Conservation (phyloP, 2,797 vertebrate genomes). For the Hemibagrus guttatus region DNA sequence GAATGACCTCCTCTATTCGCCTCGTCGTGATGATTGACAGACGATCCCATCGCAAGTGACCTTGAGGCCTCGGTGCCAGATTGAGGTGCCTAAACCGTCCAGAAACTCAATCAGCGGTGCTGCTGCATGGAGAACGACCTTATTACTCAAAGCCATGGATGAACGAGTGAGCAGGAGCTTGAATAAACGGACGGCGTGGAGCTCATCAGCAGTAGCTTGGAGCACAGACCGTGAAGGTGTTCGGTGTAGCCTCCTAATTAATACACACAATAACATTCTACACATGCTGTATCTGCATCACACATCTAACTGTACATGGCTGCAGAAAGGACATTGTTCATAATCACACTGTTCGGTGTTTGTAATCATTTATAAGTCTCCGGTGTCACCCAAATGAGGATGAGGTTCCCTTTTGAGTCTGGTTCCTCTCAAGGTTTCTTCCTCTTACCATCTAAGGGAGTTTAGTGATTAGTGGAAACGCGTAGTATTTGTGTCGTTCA, state of each 20-base stretch:
- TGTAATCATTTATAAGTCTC: too few relatives aligned
- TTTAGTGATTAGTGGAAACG: background rate
- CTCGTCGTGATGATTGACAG: constrained; percentile 22
- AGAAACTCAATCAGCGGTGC: constrained; percentile 4
- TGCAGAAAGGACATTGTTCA: too few relatives aligned
- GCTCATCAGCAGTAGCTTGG: background rate
- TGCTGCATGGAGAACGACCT: background rate
- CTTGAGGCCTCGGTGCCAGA: background rate
- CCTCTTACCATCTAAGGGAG: too few relatives aligned
- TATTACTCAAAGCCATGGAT: background rate
- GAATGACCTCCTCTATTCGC: background rate
- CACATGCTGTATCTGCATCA: too few relatives aligned
- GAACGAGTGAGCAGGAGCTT: constrained; percentile 15
- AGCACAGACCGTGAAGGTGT: background rate
- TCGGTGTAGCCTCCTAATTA: too few relatives aligned
- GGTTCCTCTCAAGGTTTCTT: too few relatives aligned
- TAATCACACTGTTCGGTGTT: too few relatives aligned
- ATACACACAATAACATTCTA: too few relatives aligned
- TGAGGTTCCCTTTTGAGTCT: too few relatives aligned
- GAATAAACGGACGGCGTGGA: background rate
- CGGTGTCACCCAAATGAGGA: too few relatives aligned
- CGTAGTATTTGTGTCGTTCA: background rate
- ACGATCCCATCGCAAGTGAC: background rate
- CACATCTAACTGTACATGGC: too few relatives aligned
- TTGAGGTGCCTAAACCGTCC: background rate